phyloP scores from a whole-genome alignment of 2,113 vertebrate genomes.

The Hippocampus zosterae region DNA sequence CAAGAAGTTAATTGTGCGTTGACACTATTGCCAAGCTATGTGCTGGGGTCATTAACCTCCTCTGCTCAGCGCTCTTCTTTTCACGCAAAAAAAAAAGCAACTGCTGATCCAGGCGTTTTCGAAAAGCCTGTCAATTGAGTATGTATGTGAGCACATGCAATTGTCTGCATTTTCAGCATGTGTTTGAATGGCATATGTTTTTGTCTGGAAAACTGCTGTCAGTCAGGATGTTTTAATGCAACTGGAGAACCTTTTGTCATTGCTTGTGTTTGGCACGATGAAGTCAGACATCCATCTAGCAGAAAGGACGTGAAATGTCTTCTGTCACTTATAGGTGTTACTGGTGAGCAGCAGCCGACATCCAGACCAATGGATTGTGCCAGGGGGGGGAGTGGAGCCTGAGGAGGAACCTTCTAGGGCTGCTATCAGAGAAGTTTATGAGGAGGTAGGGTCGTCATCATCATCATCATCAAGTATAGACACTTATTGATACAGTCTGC shows the following conservation, averaged over 20 bases:
- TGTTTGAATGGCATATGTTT: conserved; percentile 40
- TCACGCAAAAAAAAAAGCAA: conserved; percentile 48
- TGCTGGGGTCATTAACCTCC: conserved; percentile 47
- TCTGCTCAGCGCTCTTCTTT: conserved; percentile 56
- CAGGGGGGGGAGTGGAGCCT: conserved; percentile 95
- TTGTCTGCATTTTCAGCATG: conserved; percentile 46
- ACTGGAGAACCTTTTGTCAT: neutral
- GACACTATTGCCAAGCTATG: neutral
- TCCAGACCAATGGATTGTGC: conserved; percentile 97
- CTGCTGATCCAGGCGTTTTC: conserved; percentile 67
- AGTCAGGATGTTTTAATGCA: conserved; percentile 5
- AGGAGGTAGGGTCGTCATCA: conserved; percentile 77
- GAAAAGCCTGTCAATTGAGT: conserved; percentile 43
- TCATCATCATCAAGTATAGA: neutral
- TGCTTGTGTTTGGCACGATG: neutral
- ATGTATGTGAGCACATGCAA: conserved; percentile 16
- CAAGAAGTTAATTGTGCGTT: neutral
- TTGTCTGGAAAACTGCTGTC: conserved; percentile 29
- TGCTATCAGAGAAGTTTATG: conserved; percentile 89
- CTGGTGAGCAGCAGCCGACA: conserved; percentile 97
- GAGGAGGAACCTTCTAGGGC: conserved; percentile 91
- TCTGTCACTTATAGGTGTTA: conserved; percentile 77
- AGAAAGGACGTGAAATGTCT: conserved; percentile 14
- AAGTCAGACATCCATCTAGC: neutral
- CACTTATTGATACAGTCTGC: neutral